Base-by-base conservation (phyloP, 2,797 vertebrate species). In the Esox lucius region DNA sequence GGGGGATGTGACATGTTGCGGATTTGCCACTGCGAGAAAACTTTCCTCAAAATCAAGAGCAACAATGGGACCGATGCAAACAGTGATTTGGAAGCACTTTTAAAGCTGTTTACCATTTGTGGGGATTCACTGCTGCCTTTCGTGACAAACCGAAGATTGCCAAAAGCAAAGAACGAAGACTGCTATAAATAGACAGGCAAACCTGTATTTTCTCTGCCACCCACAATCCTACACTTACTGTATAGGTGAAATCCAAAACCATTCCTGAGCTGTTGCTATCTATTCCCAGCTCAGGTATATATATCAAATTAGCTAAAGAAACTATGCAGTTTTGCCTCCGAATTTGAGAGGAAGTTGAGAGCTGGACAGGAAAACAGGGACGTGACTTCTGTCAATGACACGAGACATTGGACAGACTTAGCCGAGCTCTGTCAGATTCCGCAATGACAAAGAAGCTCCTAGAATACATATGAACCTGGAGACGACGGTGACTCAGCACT, bases 401-500 rank as follows among this genome's bases (percentile, higher is more conserved):
- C 70, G 9, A 42, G 6, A 42, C 5, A 42, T 42, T 46, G 42
- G 11, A 13, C 9, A 15, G 35, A 13, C 3, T 42, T 7, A 68
- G n/a, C n/a, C 8, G 4, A 68, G 42, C n/a, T 15, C 67, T 19
- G 7, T 56, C 28, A 56, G 28, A 56, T 51, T 33, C 28, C 33
- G 28, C 6, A 33, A 35, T 56, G 69, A 35, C 35, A 19, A 8
- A 51, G 51, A 31, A 59, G 22, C 39, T 71, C 42, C 13, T 15
- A 24, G 31, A 33, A 71, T 33, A 53, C 70, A 49, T 71, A 33
- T 53, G 49, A 5, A 59, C 76, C 31, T 22, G 26, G 33, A 51
- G 26, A 42, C 73, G 49, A 51, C 33, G 1, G 31, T 73, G 73
- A 83, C 70, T 79, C 75, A 76, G 31, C 68, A 48, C n/a, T 76